phyloP scores from a whole-genome alignment of 2,888 invertebrate species.

The Ferrisia virgata region DNA sequence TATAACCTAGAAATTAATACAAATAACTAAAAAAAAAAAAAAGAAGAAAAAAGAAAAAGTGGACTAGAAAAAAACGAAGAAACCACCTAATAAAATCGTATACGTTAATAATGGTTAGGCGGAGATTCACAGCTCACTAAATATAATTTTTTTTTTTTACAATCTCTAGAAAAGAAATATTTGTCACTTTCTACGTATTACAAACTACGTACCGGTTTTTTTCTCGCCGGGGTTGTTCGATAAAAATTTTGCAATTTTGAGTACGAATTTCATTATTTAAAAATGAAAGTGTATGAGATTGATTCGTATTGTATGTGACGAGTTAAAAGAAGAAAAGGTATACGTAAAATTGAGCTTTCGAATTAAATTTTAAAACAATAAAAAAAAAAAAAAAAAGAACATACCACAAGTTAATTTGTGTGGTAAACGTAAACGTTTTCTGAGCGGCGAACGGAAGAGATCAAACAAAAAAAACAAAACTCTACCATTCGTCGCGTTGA shows the following conservation, averaged over 20 bases:
- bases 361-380: too few species aligned
- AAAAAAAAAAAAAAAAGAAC: too few species aligned
- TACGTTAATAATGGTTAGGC: slow-evolving; percentile 43
- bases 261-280: too few species aligned
- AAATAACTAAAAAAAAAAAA: slow-evolving; percentile 39
- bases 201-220: too few species aligned
- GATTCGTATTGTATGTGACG: background rate
- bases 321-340: background rate
- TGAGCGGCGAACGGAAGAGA: too few species aligned
- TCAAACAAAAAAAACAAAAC: too few species aligned
- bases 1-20: slow-evolving; percentile 25
- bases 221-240: background rate
- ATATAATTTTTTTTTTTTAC: slow-evolving; percentile 28
- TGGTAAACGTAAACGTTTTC: too few species aligned
- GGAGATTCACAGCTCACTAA: slow-evolving; percentile 45
- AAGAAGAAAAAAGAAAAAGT: slow-evolving; percentile 26
- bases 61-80: slow-evolving; percentile 42
- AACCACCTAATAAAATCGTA: slow-evolving; percentile 37
- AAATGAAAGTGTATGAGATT: background rate
- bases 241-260: background rate
- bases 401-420: too few species aligned
- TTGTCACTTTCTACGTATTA: background rate
- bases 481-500: background rate
- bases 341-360: background rate
- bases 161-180: background rate